These are phyloP conservation scores for Magallana gigas DNA, from an alignment of 1,140 invertebrate genomes.

Conservation along the genomic window DNA sequence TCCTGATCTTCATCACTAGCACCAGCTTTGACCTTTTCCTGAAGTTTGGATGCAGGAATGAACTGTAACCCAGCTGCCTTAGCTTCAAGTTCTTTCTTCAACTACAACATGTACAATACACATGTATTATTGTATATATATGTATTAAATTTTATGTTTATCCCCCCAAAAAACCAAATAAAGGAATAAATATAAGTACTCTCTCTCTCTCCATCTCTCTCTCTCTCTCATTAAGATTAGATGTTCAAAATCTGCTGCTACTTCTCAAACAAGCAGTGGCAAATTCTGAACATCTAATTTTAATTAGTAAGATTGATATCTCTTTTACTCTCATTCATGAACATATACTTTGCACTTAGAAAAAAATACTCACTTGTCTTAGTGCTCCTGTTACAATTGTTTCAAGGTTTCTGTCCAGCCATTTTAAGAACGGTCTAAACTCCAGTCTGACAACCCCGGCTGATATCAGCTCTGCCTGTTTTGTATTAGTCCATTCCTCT, in stretches of 20 bases:
- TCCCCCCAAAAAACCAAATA: neutral
- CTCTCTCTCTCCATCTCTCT: too few species aligned
- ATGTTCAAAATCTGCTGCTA: too few species aligned
- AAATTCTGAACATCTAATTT: too few species aligned
- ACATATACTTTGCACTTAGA: too few species aligned
- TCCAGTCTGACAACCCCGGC: constrained; percentile 66
- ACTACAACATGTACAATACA: constrained; percentile 63
- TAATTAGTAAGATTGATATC: too few species aligned
- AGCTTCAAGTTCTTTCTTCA: constrained; percentile 73
- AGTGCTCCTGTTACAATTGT: constrained; percentile 75
- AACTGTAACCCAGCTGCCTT: constrained; percentile 75
- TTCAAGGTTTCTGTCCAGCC: constrained; percentile 76
- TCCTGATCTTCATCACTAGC: constrained; percentile 23
- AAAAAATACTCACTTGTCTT: constrained; percentile 67
- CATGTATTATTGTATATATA: neutral
- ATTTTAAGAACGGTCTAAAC: constrained; percentile 75
- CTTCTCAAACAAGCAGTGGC: too few species aligned
- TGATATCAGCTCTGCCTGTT: constrained; percentile 56
- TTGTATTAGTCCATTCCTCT: constrained; percentile 69
- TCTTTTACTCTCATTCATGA: too few species aligned
- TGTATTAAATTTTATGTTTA: too few species aligned
- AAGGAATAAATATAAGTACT: neutral
- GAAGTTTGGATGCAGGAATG: constrained; percentile 70
- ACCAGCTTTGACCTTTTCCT: constrained; percentile 59
- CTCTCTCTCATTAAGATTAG: neutral